Conservation (phyloP, 1,140 invertebrate genomes). For the Trichoplusia ni region DNA sequence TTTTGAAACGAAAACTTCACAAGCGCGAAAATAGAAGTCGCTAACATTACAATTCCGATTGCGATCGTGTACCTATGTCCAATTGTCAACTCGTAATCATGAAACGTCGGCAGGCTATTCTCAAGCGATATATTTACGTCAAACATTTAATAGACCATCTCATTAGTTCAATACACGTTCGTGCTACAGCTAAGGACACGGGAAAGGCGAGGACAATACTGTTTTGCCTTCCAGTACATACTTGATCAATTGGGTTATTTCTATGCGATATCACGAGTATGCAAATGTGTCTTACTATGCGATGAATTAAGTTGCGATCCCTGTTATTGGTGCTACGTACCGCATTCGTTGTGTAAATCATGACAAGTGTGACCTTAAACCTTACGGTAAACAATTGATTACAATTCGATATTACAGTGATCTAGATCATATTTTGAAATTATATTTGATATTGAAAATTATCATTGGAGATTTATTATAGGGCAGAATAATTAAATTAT, state of each 20-base stretch:
- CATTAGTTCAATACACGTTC: constrained; percentile 74
- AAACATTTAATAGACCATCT: constrained; percentile 65
- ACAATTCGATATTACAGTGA: constrained; percentile 20
- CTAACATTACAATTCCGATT: background rate
- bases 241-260: constrained; percentile 47
- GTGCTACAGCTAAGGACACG: constrained; percentile 68
- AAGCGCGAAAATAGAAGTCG: background rate
- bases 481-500: too few relatives aligned
- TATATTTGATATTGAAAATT: background rate
- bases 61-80: background rate
- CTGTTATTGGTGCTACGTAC: constrained; percentile 26
- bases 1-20: background rate
- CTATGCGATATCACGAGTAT: constrained; percentile 52
- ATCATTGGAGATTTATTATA: too few relatives aligned
- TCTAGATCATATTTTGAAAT: constrained; percentile 1
- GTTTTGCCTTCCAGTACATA: constrained; percentile 39
- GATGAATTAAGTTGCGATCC: constrained; percentile 36
- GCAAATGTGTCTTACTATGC: constrained; percentile 46
- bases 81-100: constrained; percentile 16
- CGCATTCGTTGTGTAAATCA: constrained; percentile 27
- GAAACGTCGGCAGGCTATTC: constrained; percentile 28
- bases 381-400: constrained; percentile 23
- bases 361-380: constrained; percentile 31
- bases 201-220: constrained; percentile 57
- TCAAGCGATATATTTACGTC: constrained; percentile 68